Conservation (phyloP, 2,888 invertebrate species). For the Tholera decimalis region DNA sequence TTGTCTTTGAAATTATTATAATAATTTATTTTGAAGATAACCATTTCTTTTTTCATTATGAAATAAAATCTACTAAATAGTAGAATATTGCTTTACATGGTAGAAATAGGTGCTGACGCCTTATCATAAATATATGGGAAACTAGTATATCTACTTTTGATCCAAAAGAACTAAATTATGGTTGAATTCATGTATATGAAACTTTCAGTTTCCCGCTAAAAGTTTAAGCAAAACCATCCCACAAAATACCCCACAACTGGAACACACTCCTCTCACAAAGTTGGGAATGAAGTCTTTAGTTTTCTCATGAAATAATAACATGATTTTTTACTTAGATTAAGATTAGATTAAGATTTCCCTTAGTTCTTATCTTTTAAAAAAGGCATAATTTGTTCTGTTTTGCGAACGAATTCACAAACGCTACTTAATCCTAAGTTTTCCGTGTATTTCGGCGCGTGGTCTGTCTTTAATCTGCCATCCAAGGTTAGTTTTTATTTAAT, state of each 20-base stretch:
- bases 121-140: neutral
- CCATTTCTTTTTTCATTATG: neutral
- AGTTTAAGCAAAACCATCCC: neutral
- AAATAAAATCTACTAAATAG: neutral
- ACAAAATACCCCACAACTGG: neutral
- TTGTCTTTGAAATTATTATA: constrained; percentile 17
- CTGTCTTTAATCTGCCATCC: too few relatives aligned
- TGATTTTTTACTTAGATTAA: too few relatives aligned
- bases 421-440: neutral
- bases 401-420: constrained; percentile 23
- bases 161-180: neutral
- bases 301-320: too few relatives aligned
- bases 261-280: too few relatives aligned
- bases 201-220: neutral
- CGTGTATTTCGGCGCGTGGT: too few relatives aligned
- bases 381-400: constrained; percentile 11
- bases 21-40: constrained; percentile 17
- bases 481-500: too few relatives aligned
- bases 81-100: neutral
- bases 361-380: constrained; percentile 4
- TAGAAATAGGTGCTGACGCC: neutral
- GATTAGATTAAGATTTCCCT: neutral
- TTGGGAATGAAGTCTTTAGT: too few relatives aligned
- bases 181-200: neutral
- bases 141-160: neutral